Base-by-base conservation (phyloP, 2,113 vertebrate genomes). In the Cyrtonyx montezumae region DNA sequence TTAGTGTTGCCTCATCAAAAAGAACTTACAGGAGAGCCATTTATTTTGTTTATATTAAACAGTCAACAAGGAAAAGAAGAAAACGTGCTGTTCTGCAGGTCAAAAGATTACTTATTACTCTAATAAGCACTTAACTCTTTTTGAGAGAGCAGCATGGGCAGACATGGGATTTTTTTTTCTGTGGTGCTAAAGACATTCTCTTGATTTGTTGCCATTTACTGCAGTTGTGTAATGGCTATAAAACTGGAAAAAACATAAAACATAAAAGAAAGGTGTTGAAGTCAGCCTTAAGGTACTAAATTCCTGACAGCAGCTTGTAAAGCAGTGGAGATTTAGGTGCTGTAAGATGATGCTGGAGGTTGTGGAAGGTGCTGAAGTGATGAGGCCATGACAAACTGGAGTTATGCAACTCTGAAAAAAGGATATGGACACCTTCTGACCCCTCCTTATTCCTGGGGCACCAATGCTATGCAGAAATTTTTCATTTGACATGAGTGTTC, bases 231-330 rank as follows among this genome's bases (percentile, higher is more conserved):
- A 95, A 96, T 95, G 90, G 94, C 91, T 93, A 80, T 96, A 95
- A 97, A 97, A 90, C 86, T 89, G 92, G 95, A 70, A 94, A 94
- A 97, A 94, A 56, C 76, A 97, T 96, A 96, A 97, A 97, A 94
- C 92, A 94, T 96, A 96, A 97, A 97, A 96, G 96, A 94, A 95
- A 97, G 94, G 96, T 97, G 97, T 96, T 93, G 96, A 97, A 97
- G 96, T 95, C 93, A 95, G 96, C 95, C 97, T 91, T 59, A 96
- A 97, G 97, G 96, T 95, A 95, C 95, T 91, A 92, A 94, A 97
- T 98, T 97, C 95, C 96, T 94, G 93, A 96, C 90, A 95, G 91
- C 94, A 95, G 96, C 97, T 97, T 97, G 94, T 97, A 97, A 97
- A 98, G 93, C 84, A 92, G 89, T 49, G 49, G 84, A 95, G 92